Evolutionary conservation across 2,888 invertebrate genomes (phyloP).

Genomic region (Chymomyza amoena): DNA sequence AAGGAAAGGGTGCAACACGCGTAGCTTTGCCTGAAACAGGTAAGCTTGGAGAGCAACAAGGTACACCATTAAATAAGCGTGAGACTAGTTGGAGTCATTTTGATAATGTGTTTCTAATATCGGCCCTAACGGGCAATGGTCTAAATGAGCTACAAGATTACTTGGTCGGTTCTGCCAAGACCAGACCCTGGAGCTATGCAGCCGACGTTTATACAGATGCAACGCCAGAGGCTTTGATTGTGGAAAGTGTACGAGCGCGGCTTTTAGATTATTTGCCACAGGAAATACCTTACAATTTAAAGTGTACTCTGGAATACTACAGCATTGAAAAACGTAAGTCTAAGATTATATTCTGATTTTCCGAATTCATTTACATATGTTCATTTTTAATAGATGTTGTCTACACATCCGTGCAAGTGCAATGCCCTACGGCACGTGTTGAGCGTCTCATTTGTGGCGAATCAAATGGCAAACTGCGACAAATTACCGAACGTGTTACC

Average conservation of each 20-base stretch:
- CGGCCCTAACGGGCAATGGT: slow-evolving; percentile 89
- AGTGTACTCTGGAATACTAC: slow-evolving; percentile 84
- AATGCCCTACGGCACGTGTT: slow-evolving; percentile 83
- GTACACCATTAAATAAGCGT: slow-evolving; percentile 42
- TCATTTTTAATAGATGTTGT: slow-evolving; percentile 79
- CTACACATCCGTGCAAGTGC: slow-evolving; percentile 81
- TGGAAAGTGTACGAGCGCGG: slow-evolving; percentile 88
- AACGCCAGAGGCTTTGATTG: slow-evolving; percentile 84
- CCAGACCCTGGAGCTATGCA: slow-evolving; percentile 84
- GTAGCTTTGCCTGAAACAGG: not conserved
- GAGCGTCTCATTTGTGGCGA: slow-evolving; percentile 84
- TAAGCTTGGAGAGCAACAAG: slow-evolving; percentile 6
- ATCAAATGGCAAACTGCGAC: slow-evolving; percentile 84
- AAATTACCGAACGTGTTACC: slow-evolving; percentile 84
- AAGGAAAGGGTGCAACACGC: slow-evolving; percentile 31
- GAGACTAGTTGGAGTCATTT: slow-evolving; percentile 86
- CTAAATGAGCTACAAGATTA: slow-evolving; percentile 82
- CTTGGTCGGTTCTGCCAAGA: slow-evolving; percentile 80
- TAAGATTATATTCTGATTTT: slow-evolving; percentile 24
- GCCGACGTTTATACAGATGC: slow-evolving; percentile 87
- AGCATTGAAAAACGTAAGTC: slow-evolving; percentile 81
- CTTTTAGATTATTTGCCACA: slow-evolving; percentile 90
- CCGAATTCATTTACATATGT: not conserved
- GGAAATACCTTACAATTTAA: slow-evolving; percentile 91
- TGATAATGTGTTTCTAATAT: slow-evolving; percentile 93